A percentile compares a stretch with the other conserved stretches of the same genome.
Evolutionary conservation across 2,113 vertebrate genomes (phyloP).

Genomic region (Xenus cinereus): DNA sequence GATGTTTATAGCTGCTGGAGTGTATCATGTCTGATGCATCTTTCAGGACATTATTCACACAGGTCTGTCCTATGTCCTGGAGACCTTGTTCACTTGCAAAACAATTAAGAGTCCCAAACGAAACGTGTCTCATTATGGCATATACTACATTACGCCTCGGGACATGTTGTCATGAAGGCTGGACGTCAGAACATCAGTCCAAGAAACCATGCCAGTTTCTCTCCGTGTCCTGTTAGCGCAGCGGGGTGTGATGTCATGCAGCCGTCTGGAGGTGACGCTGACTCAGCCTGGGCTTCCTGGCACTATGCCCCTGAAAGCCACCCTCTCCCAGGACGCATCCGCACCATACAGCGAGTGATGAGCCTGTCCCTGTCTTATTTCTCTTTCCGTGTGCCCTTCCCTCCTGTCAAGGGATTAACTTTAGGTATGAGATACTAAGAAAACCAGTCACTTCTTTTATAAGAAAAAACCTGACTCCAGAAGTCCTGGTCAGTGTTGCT

Average conservation of each 20-base stretch:
- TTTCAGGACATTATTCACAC: neutral
- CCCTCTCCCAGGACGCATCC: neutral
- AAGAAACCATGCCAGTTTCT: neutral
- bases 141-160: neutral
- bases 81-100: neutral
- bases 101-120: neutral
- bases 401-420: neutral
- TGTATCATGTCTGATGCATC: neutral
- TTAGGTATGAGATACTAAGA: neutral
- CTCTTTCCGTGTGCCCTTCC: neutral
- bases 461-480: neutral
- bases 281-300: neutral
- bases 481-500: neutral
- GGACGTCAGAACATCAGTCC: neutral
- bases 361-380: neutral
- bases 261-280: neutral
- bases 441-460: neutral
- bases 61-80: neutral
- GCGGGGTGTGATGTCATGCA: neutral
- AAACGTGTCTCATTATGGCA: neutral
- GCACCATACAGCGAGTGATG: neutral
- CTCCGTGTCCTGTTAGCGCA: rapidly evolving
- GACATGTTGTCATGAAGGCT: neutral
- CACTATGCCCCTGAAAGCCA: neutral
- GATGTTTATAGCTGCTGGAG: neutral